These are phyloP conservation scores for Euplagia quadripunctaria DNA, from an alignment of 2,888 invertebrate genomes.

Conservation along the genomic window DNA sequence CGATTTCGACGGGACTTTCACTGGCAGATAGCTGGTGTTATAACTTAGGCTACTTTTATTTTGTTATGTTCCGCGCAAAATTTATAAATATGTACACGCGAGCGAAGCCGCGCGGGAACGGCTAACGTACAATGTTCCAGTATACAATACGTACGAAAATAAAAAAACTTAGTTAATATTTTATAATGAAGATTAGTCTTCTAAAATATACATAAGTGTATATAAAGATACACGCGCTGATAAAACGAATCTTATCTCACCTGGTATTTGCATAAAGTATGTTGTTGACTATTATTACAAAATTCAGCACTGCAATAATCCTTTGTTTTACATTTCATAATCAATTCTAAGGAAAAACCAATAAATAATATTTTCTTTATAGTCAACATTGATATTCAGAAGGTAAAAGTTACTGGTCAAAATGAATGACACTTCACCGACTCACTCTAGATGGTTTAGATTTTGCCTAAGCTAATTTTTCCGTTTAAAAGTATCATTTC, in stretches of 20 bases:
- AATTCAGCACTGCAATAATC: constrained; percentile 63
- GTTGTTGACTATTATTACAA: constrained; percentile 67
- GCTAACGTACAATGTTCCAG: too few species aligned
- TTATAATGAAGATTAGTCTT: neutral
- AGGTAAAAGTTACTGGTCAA: constrained; percentile 17
- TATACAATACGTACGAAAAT: neutral
- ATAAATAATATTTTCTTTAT: constrained; percentile 44
- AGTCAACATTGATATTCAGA: constrained; percentile 41
- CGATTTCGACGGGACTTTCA: too few species aligned
- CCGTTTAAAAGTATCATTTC: neutral
- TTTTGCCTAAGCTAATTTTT: neutral
- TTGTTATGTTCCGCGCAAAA: too few species aligned
- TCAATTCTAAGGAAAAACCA: constrained; percentile 34
- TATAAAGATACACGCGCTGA: neutral
- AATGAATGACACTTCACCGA: constrained; percentile 1
- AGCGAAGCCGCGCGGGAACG: too few species aligned
- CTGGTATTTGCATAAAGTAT: constrained; percentile 71
- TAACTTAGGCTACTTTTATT: too few species aligned
- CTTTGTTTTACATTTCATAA: constrained; percentile 49
- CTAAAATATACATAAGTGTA: neutral
- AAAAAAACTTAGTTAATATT: neutral
- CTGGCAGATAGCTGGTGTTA: too few species aligned
- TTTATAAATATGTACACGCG: too few species aligned
- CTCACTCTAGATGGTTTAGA: constrained; percentile 39
- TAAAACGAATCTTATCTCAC: constrained; percentile 41